These are phyloP conservation scores for Bos indicus DNA, from an alignment of 2,113 vertebrate genomes.

Conservation along the genomic window DNA sequence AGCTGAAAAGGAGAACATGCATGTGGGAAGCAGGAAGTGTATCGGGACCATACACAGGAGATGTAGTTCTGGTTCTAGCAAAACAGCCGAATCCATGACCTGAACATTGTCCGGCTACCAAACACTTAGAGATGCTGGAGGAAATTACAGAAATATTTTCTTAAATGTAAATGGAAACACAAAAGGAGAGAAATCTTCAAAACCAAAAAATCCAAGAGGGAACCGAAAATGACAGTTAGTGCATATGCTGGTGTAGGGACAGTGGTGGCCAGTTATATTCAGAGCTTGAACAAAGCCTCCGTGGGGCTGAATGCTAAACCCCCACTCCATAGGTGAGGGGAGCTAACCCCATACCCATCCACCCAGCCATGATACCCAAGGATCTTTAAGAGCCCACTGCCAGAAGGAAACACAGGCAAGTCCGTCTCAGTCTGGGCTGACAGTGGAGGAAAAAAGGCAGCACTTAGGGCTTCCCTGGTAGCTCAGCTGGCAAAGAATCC, in stretches of 20 bases:
- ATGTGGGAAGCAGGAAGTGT: too few species aligned
- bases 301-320: background rate
- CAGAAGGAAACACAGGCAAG: background rate
- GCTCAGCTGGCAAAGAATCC: background rate
- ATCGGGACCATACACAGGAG: background rate
- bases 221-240: background rate
- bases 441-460: background rate
- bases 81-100: background rate
- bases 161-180: background rate
- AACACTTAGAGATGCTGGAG: background rate
- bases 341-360: background rate
- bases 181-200: background rate
- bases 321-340: background rate
- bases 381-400: background rate
- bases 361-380: too few species aligned
- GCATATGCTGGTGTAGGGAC: background rate
- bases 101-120: background rate
- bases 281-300: background rate
- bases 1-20: background rate
- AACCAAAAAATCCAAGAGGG: background rate
- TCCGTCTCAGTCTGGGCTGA: background rate
- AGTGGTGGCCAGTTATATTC: background rate
- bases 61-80: background rate
- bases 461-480: background rate
- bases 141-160: background rate